A percentile compares a stretch with the other conserved stretches of the same genome.
Evolutionary conservation across 2,888 invertebrate genomes (phyloP).

Genomic region (Reticulitermes lucifugus): DNA sequence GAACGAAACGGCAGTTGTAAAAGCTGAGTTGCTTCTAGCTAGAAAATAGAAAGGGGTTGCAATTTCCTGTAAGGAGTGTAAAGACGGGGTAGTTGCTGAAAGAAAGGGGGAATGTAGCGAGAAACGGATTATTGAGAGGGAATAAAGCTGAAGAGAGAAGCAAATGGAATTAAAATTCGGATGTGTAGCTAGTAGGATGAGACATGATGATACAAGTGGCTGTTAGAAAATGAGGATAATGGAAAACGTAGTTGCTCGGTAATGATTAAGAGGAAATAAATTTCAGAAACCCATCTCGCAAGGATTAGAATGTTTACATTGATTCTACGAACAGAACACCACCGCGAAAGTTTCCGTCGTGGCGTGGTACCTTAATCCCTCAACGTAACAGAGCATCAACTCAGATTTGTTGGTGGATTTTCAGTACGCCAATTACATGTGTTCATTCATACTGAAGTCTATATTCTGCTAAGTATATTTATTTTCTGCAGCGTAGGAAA

Average conservation of each 20-base stretch:
- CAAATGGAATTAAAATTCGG: constrained; percentile 32
- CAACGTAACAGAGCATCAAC: too few relatives aligned
- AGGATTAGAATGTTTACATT: constrained; percentile 21
- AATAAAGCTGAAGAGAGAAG: not conserved
- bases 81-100: constrained; percentile 8
- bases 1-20: constrained; percentile 12
- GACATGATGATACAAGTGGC: constrained; percentile 2
- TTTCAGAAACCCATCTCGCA: constrained; percentile 7
- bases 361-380: too few relatives aligned
- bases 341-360: too few relatives aligned
- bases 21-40: not conserved
- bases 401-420: too few relatives aligned
- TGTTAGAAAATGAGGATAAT: not conserved
- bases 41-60: not conserved
- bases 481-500: too few relatives aligned
- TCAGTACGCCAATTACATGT: too few relatives aligned
- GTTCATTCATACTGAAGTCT: too few relatives aligned
- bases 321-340: not conserved
- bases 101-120: not conserved
- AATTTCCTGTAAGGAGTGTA: constrained; percentile 33
- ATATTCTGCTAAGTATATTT: too few relatives aligned
- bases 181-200: not conserved
- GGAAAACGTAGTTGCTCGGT: not conserved
- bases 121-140: constrained; percentile 27
- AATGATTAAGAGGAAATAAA: not conserved